Conservation (phyloP, 2,888 invertebrate genomes). For the Diadegma fenestrale region DNA sequence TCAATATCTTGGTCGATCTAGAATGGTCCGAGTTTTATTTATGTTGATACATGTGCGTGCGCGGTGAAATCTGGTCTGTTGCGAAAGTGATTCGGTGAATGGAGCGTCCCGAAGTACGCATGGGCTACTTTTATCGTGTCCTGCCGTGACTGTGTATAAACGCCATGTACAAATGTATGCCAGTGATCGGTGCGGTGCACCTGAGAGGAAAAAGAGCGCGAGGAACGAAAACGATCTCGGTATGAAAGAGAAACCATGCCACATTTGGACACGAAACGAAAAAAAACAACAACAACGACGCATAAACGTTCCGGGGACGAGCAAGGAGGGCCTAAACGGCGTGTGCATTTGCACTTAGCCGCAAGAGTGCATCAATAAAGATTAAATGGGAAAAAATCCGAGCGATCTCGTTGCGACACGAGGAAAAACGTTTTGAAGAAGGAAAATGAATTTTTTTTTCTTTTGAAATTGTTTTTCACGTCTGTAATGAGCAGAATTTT, state of each 20-base stretch:
- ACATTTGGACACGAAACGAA: slow-evolving; percentile 10
- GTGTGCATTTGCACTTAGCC: slow-evolving; percentile 21
- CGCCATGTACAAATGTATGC: background rate
- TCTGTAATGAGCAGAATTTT: too few species aligned
- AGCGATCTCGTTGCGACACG: background rate
- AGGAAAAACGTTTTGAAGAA: background rate
- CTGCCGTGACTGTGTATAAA: background rate
- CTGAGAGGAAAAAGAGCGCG: slow-evolving; percentile 40
- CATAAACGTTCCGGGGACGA: slow-evolving; percentile 17
- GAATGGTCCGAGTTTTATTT: slow-evolving; percentile 32
- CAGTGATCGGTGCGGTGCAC: slow-evolving; percentile 36
- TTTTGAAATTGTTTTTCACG: background rate
- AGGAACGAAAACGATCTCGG: slow-evolving; percentile 16
- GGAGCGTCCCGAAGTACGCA: slow-evolving; percentile 55
- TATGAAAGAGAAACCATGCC: slow-evolving; percentile 49
- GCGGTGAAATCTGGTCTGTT: slow-evolving; percentile 67
- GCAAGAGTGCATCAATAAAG: slow-evolving; percentile 26
- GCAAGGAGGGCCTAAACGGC: slow-evolving; percentile 8
- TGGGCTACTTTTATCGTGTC: slow-evolving; percentile 44
- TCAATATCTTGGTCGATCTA: background rate
- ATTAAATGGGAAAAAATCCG: background rate
- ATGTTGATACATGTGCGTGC: slow-evolving; percentile 18
- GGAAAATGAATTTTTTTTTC: background rate
- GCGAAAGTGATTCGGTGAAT: slow-evolving; percentile 70
- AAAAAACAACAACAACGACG: slow-evolving; percentile 33